A percentile compares a stretch with the other conserved stretches of the same genome.
Conservation (phyloP, 64 coral and sea anemone genomes). For the Porites australiensis region DNA sequence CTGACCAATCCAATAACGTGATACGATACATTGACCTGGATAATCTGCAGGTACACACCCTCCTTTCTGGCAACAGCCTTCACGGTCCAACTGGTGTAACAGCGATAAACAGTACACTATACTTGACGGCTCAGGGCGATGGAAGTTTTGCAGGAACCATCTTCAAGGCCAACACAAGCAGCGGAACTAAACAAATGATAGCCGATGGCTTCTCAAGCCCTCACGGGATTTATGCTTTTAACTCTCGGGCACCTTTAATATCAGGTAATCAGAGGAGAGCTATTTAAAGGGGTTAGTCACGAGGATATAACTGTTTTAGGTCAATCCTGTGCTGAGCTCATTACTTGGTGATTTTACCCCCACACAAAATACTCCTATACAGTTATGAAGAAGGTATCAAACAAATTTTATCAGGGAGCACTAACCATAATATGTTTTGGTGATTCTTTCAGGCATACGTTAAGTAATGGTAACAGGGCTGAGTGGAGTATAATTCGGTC, state of each 20-base stretch:
- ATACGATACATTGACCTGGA: slow-evolving; percentile 1
- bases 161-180: slow-evolving; percentile 6
- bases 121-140: slow-evolving; percentile 4
- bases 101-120: not conserved
- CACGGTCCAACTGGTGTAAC: not conserved
- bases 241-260: not conserved
- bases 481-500: no score
- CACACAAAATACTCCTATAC: no score
- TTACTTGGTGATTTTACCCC: no score
- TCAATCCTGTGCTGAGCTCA: not conserved
- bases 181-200: not conserved
- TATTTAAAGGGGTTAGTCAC: no score
- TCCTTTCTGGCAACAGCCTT: slow-evolving; percentile 17
- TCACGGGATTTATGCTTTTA: not conserved
- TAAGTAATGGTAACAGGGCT: no score
- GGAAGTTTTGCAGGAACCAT: slow-evolving; percentile 10
- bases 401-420: no score
- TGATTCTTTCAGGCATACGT: no score
- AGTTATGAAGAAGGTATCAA: no score
- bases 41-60: not conserved
- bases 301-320: no score
- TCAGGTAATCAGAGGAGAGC: not conserved
- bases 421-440: no score
- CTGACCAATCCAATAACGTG: not conserved
- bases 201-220: not conserved